Evolutionary conservation across 2,888 invertebrate species (phyloP).

Genomic region (Hybos culiciformis): DNA sequence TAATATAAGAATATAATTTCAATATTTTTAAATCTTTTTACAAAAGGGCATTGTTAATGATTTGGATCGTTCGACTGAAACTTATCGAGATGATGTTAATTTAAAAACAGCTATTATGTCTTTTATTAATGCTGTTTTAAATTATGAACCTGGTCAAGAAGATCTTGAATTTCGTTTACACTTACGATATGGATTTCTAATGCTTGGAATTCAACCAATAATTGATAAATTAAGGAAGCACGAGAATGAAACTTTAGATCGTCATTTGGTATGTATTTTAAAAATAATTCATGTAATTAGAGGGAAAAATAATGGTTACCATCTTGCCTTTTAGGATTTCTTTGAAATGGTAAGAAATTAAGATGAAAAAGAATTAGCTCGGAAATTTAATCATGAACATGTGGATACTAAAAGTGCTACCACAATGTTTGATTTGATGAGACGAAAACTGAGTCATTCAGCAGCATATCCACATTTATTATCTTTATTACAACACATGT

Average conservation of each 20-base stretch:
- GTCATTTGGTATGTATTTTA: slow-evolving; percentile 67
- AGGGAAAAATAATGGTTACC: too few relatives aligned
- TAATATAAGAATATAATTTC: too few relatives aligned
- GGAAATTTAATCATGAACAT: slow-evolving; percentile 81
- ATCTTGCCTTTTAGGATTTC: slow-evolving; percentile 54
- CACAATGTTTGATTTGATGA: slow-evolving; percentile 79
- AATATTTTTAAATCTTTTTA: slow-evolving; percentile 2
- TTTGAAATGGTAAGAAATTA: slow-evolving; percentile 97
- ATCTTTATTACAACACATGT: slow-evolving; percentile 76
- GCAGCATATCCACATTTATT: slow-evolving; percentile 87
- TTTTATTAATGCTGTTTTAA: slow-evolving; percentile 89
- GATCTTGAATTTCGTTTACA: slow-evolving; percentile 90
- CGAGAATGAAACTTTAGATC: slow-evolving; percentile 86
- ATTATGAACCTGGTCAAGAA: slow-evolving; percentile 93
- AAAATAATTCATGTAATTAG: too few relatives aligned
- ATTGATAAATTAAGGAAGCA: slow-evolving; percentile 85
- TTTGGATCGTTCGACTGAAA: slow-evolving; percentile 77
- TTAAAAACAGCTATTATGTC: slow-evolving; percentile 97
- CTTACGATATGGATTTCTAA: slow-evolving; percentile 86
- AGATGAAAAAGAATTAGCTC: slow-evolving; percentile 86
- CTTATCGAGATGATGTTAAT: slow-evolving; percentile 83
- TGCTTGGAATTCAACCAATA: slow-evolving; percentile 92
- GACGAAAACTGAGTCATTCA: slow-evolving; percentile 79
- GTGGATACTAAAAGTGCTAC: slow-evolving; percentile 89
- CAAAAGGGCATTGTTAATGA: slow-evolving; percentile 77